phyloP scores from a whole-genome alignment of 2,888 invertebrate genomes.

The Amblyjoppa proteus region DNA sequence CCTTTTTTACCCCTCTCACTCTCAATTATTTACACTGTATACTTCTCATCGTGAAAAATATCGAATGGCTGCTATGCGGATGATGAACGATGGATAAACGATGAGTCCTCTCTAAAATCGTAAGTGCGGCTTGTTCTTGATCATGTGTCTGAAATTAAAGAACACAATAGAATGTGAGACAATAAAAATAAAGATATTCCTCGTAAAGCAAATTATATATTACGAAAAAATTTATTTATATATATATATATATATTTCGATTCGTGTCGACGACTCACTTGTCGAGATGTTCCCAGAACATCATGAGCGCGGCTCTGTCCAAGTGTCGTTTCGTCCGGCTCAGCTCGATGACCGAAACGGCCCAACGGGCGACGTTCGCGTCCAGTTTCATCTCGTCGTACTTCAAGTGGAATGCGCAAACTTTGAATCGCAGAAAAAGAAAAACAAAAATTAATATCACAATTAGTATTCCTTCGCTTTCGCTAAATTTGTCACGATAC shows the following conservation, averaged over 20 bases:
- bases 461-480: no score
- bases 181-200: neutral
- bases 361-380: slow-evolving; percentile 98
- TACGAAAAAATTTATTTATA: neutral
- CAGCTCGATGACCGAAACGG: slow-evolving; percentile 96
- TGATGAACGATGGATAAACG: slow-evolving; percentile 26
- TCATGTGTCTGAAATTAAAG: slow-evolving; percentile 90
- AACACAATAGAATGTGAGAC: slow-evolving; percentile 30
- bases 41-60: slow-evolving; percentile 63
- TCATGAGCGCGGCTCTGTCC: slow-evolving; percentile 97
- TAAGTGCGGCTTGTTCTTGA: slow-evolving; percentile 95
- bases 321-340: slow-evolving; percentile 98
- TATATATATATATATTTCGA: slow-evolving; percentile 62
- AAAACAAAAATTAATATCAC: neutral
- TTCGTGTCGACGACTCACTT: slow-evolving; percentile 87
- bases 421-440: slow-evolving; percentile 86
- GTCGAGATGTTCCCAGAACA: slow-evolving; percentile 99
- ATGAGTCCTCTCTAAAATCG: slow-evolving; percentile 87
- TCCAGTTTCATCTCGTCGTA: slow-evolving; percentile 98
- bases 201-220: neutral
- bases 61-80: slow-evolving; percentile 52
- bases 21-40: slow-evolving; percentile 63
- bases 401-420: slow-evolving; percentile 98
- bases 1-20: slow-evolving; percentile 13
- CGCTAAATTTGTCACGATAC: no score